phyloP scores from a whole-genome alignment of 1,140 invertebrate genomes.

The Drosophila subobscura region DNA sequence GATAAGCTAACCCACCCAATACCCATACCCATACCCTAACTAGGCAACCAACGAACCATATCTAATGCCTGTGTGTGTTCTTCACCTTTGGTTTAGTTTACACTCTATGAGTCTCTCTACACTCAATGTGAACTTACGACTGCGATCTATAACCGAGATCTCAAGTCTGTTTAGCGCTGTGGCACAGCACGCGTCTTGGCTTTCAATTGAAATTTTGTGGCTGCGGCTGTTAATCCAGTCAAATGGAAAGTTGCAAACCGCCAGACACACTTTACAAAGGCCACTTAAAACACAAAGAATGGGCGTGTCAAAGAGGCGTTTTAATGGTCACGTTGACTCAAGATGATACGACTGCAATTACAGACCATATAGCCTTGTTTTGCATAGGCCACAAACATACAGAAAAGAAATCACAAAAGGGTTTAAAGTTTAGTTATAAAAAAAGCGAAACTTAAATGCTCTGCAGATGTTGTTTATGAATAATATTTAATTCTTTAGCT shows the following conservation, averaged over 20 bases:
- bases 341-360: conserved; percentile 33
- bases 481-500: neutral
- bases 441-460: conserved; percentile 2
- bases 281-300: conserved; percentile 13
- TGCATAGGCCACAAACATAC: conserved; percentile 4
- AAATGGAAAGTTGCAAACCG: conserved; percentile 59
- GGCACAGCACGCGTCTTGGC: conserved; percentile 11
- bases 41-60: conserved; percentile 13
- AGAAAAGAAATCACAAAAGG: conserved; percentile 3
- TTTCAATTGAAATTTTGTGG: conserved; percentile 40
- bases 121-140: neutral
- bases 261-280: neutral
- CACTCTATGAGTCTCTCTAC: too few species aligned
- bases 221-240: conserved; percentile 49
- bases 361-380: conserved; percentile 11
- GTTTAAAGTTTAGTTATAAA: too few species aligned
- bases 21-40: neutral
- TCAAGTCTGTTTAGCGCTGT: conserved; percentile 2
- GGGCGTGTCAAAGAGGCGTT: conserved; percentile 46
- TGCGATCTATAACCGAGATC: neutral
- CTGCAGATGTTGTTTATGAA: neutral
- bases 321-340: conserved; percentile 32
- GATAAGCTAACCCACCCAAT: conserved; percentile 12
- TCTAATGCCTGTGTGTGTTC: conserved; percentile 4
- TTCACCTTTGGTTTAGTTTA: too few species aligned